Evolutionary conservation across 2,888 invertebrate species (phyloP).

Genomic region (Diachrysia chrysitis): DNA sequence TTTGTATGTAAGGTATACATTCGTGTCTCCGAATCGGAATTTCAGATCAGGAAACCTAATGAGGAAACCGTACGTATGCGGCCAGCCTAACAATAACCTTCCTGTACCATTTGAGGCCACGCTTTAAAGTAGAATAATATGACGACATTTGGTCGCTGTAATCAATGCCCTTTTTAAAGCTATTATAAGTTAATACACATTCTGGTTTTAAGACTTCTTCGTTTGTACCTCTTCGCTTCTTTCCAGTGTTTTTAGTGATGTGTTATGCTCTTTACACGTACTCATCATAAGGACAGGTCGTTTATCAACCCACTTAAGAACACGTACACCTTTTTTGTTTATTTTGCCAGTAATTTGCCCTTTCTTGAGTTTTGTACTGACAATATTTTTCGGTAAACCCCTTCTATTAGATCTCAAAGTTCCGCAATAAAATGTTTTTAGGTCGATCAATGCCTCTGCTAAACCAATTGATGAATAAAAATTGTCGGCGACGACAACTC

Average conservation of each 20-base stretch:
- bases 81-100: too few relatives aligned
- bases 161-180: constrained; percentile 44
- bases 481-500: constrained; percentile 59
- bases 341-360: constrained; percentile 49
- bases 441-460: constrained; percentile 48
- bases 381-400: constrained; percentile 52
- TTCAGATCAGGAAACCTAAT: too few relatives aligned
- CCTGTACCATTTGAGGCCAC: constrained; percentile 51
- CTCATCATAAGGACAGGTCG: constrained; percentile 53
- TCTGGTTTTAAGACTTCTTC: constrained; percentile 14
- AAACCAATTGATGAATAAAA: constrained; percentile 59
- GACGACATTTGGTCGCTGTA: constrained; percentile 46
- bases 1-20: too few relatives aligned
- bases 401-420: constrained; percentile 55
- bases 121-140: constrained; percentile 43
- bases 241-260: constrained; percentile 8
- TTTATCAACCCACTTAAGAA: constrained; percentile 57
- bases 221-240: constrained; percentile 15
- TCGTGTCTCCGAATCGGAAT: too few relatives aligned
- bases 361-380: constrained; percentile 17
- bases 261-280: constrained; percentile 54
- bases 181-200: constrained; percentile 31
- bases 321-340: constrained; percentile 50
- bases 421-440: constrained; percentile 55
- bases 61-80: too few relatives aligned